Percentiles rank a stretch among this genome's conserved stretches.
Conservation (phyloP, 1,140 invertebrate species). For the Anastrepha ludens region DNA sequence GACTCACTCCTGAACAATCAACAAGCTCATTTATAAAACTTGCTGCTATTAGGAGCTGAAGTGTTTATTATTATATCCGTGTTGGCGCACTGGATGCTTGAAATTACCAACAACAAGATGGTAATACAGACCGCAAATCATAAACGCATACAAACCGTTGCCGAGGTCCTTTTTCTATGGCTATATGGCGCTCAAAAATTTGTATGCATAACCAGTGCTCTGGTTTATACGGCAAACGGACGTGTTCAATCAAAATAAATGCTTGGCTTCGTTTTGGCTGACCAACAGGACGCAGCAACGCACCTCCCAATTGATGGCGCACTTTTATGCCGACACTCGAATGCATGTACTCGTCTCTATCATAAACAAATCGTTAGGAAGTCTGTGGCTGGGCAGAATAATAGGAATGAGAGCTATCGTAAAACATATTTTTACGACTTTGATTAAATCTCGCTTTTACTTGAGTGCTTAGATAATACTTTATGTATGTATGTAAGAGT, state of each 20-base stretch:
- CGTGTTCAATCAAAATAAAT: conserved; percentile 53
- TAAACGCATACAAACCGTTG: not conserved
- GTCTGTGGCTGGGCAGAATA: not conserved
- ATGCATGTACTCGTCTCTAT: not conserved
- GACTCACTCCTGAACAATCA: not conserved
- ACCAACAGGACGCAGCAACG: not conserved
- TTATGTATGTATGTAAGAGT: too few species aligned
- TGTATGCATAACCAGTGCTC: conserved; percentile 46
- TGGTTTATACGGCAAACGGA: conserved; percentile 51
- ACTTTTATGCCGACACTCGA: conserved; percentile 19
- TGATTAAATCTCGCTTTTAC: conserved; percentile 53
- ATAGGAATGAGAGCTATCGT: not conserved
- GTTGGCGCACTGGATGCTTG: not conserved
- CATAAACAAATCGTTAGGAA: conserved; percentile 28
- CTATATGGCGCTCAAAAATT: not conserved
- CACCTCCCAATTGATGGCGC: not conserved
- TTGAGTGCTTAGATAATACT: not conserved
- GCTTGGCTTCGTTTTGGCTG: conserved; percentile 17
- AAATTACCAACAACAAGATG: not conserved
- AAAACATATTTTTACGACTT: conserved; percentile 54
- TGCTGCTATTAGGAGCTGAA: not conserved
- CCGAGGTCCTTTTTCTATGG: not conserved
- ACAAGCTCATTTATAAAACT: conserved; percentile 4
- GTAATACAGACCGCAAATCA: conserved; percentile 36
- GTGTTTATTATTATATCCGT: too few species aligned